Evolutionary conservation across 2,888 invertebrate species (phyloP).

Genomic region (Ichneumoninae sp.): DNA sequence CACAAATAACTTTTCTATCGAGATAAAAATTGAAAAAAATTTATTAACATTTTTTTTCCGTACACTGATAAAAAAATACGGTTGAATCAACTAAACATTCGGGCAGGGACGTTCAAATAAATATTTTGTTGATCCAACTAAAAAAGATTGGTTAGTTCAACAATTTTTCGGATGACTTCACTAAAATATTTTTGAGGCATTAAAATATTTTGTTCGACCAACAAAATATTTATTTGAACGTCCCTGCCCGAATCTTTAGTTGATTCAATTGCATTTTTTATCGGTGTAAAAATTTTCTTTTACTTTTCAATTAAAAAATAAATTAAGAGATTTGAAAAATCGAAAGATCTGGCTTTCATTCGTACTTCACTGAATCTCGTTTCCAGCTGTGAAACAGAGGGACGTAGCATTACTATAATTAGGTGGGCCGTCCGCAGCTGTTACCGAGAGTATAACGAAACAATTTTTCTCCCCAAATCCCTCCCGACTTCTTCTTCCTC

Average conservation of each 20-base stretch:
- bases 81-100: too few species aligned
- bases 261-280: too few species aligned
- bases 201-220: too few species aligned
- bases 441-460: slow-evolving; percentile 61
- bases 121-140: too few species aligned
- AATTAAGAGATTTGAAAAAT: neutral
- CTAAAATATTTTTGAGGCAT: too few species aligned
- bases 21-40: neutral
- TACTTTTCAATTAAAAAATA: neutral
- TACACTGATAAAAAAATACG: too few species aligned
- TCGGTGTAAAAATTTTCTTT: too few species aligned
- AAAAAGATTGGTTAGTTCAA: too few species aligned
- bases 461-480: slow-evolving; percentile 44
- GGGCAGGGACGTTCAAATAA: too few species aligned
- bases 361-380: neutral
- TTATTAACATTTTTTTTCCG: neutral
- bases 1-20: slow-evolving; percentile 31
- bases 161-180: too few species aligned
- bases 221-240: too few species aligned
- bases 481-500: slow-evolving; percentile 30
- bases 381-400: neutral
- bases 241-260: too few species aligned
- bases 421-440: slow-evolving; percentile 70
- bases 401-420: slow-evolving; percentile 66
- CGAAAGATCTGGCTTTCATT: neutral